Evolutionary conservation across 2,797 vertebrate species (phyloP).

Genomic region (Tamandua tetradactyla): DNA sequence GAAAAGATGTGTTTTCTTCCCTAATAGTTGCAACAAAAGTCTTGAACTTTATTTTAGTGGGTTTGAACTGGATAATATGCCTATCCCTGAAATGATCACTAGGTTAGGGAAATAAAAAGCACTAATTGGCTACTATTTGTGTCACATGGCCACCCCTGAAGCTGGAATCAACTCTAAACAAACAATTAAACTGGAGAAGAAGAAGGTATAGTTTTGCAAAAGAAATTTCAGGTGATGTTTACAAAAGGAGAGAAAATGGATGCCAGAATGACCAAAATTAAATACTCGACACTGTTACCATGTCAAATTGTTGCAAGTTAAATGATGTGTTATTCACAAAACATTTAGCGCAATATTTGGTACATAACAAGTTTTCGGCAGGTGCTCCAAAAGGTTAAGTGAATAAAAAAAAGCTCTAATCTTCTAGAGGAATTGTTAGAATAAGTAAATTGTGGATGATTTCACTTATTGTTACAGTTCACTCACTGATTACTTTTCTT

Average conservation of each 20-base stretch:
- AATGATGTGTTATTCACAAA: background rate
- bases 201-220: background rate
- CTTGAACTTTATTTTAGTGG: background rate
- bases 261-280: background rate
- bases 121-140: background rate
- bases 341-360: background rate
- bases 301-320: background rate
- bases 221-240: background rate
- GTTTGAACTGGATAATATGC: background rate
- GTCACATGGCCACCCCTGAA: background rate
- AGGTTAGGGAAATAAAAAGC: background rate
- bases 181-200: background rate
- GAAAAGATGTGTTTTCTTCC: background rate
- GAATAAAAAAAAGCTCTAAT: background rate
- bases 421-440: background rate
- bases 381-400: background rate
- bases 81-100: background rate
- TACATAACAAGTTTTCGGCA: background rate
- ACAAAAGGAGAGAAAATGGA: background rate
- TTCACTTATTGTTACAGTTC: background rate
- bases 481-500: constrained; percentile 6
- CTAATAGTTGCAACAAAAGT: background rate
- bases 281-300: background rate
- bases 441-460: background rate
- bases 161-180: background rate